Percentiles rank a stretch among this genome's conserved stretches.
These are phyloP conservation scores for Epizoanthus rinbou DNA, from an alignment of 92 coral and sea anemone genomes.

Conservation along the genomic window DNA sequence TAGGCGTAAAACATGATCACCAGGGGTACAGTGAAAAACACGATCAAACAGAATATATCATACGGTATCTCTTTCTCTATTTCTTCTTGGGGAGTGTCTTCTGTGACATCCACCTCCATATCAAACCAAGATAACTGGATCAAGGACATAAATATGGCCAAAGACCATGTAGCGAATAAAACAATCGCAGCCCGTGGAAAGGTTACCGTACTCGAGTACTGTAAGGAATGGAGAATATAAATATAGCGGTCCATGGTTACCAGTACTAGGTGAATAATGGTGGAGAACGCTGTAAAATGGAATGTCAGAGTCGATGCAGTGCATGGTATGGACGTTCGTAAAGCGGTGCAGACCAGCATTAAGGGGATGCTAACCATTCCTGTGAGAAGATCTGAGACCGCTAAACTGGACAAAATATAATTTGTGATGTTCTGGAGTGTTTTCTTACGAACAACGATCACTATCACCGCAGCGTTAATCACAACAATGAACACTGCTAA, in stretches of 20 bases:
- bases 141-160: conserved; percentile 45
- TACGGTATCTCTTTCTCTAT: conserved; percentile 21
- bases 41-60: conserved; percentile 62
- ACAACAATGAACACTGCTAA: conserved; percentile 46
- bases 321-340: conserved; percentile 25
- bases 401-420: conserved; percentile 47
- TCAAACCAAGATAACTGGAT: conserved; percentile 52
- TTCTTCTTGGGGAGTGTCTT: conserved; percentile 33
- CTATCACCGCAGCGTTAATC: conserved; percentile 48
- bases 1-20: conserved; percentile 61
- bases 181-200: conserved; percentile 19
- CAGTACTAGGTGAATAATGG: conserved; percentile 51
- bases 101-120: not conserved
- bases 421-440: conserved; percentile 49
- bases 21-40: conserved; percentile 58
- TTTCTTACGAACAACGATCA: conserved; percentile 21
- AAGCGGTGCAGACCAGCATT: conserved; percentile 35
- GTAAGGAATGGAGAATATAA: conserved; percentile 46
- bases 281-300: conserved; percentile 51
- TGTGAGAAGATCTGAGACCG: conserved; percentile 51
- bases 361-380: conserved; percentile 50
- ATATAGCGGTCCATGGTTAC: conserved; percentile 53
- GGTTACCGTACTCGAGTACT: conserved; percentile 46
- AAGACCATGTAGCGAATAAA: conserved; percentile 40
- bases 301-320: conserved; percentile 39